Evolutionary conservation across 1,140 invertebrate genomes (phyloP).

Genomic region (Pinna nobilis): DNA sequence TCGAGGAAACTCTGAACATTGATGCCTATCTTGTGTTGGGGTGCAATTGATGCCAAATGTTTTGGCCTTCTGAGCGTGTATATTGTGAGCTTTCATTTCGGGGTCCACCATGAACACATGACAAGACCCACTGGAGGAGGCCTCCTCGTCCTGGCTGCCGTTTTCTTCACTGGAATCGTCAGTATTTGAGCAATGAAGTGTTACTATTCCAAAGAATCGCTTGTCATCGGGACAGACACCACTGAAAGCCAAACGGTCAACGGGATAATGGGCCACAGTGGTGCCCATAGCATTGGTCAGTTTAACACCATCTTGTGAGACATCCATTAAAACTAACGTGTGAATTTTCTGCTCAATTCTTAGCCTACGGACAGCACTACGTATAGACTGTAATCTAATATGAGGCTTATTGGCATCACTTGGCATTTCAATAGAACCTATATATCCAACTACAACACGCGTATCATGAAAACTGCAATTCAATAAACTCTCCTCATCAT

Average conservation of each 20-base stretch:
- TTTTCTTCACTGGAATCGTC: constrained; percentile 59
- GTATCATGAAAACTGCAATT: constrained; percentile 76
- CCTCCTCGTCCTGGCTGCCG: constrained; percentile 55
- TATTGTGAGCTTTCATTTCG: constrained; percentile 82
- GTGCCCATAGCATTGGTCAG: constrained; percentile 81
- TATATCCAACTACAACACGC: constrained; percentile 91
- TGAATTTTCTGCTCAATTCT: constrained; percentile 92
- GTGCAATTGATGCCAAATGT: constrained; percentile 88
- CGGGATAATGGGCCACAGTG: constrained; percentile 87
- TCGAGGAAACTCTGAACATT: constrained; percentile 91
- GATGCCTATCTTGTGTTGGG: constrained; percentile 69
- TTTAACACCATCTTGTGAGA: constrained; percentile 86
- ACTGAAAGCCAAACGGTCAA: constrained; percentile 90
- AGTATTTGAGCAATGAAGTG: constrained; percentile 79
- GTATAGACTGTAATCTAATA: constrained; percentile 79
- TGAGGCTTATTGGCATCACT: constrained; percentile 84
- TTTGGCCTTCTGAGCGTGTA: constrained; percentile 85
- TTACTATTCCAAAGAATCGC: constrained; percentile 93
- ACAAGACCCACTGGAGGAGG: constrained; percentile 87
- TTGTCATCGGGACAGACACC: constrained; percentile 91
- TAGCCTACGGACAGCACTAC: constrained; percentile 90
- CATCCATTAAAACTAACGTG: constrained; percentile 89
- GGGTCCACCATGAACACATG: constrained; percentile 96
- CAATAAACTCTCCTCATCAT: constrained; percentile 52
- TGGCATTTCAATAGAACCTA: constrained; percentile 96